A percentile compares a stretch with the other conserved stretches of the same genome.
phyloP scores from a whole-genome alignment of 2,888 invertebrate species.

The Hyles lineata region DNA sequence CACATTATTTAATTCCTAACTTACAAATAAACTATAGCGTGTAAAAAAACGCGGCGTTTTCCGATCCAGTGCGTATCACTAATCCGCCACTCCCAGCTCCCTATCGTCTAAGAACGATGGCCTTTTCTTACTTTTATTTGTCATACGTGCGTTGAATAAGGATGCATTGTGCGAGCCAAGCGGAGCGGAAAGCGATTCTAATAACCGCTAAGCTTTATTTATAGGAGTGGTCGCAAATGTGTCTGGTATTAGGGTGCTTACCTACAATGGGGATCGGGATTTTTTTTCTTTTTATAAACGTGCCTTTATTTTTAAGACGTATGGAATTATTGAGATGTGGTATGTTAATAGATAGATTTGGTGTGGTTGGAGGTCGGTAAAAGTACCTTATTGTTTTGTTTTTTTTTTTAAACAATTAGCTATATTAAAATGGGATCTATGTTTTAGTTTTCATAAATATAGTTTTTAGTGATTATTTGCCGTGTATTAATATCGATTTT shows the following conservation, averaged over 20 bases:
- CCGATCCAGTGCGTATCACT: constrained; percentile 45
- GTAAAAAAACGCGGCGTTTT: constrained; percentile 37
- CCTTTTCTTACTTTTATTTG: constrained; percentile 35
- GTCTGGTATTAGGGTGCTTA: constrained; percentile 24
- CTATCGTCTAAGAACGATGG: constrained; percentile 39
- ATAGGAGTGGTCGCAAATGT: constrained; percentile 30
- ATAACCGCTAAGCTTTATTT: constrained; percentile 31
- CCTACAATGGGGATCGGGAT: not conserved
- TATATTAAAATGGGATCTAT: too few species aligned
- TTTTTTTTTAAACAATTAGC: too few species aligned
- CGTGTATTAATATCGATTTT: too few species aligned
- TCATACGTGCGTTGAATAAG: constrained; percentile 31
- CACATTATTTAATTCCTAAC: too few species aligned
- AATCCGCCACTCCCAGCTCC: constrained; percentile 47
- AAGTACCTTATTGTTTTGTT: too few species aligned
- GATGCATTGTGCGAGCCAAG: constrained; percentile 18
- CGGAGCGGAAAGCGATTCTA: constrained; percentile 31
- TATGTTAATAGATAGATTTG: not conserved
- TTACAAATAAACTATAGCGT: not conserved
- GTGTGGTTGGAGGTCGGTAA: too few species aligned
- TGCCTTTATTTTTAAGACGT: constrained; percentile 3
- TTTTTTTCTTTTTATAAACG: not conserved
- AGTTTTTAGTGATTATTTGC: too few species aligned
- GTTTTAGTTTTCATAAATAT: too few species aligned
- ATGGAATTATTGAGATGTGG: not conserved